Evolutionary conservation across 2,888 invertebrate species (phyloP), one percentile per base, ranked within the genome.

Genomic region (Pegoplata infirma): DNA sequence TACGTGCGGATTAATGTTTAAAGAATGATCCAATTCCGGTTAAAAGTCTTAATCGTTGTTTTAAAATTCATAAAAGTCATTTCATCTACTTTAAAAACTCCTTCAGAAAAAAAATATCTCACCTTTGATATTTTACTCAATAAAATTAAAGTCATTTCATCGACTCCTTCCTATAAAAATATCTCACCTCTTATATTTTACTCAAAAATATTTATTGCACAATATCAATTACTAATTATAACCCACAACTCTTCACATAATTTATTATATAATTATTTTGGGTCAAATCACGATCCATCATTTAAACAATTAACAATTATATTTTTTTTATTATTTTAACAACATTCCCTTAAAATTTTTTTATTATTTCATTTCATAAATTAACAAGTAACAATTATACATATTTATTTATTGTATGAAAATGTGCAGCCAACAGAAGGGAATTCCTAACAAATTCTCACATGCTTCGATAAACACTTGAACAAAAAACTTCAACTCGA

Each of bases 361-460:
- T 25, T 17, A 47, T 63, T 63, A 49, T 25, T 25, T 47, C 61
- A 21, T 59, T 68, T 76, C 59, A 76, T 66, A 66, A 66, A 36
- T 63, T 56, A 75, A 75, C 68, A 63, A 64, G 56, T 44, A 51
- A 44, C 68, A 76, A 76, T 76, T 76, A 76, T 69, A 69, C n/a
- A n/a, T n/a, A n/a, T n/a, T n/a, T n/a, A n/a, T n/a, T n/a, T n/a
- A n/a, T n/a, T n/a, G n/a, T 55, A 40, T 21, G 47, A 63, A 61
- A 55, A 51, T 17, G 17, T 28, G 12, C 16, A 19, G 7, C 28
- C 23, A 25, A 79, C 56, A 36, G 17, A 64, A 47, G 79, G 79
- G 66, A 79, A 79, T 79, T 79, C 79, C 79, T 71, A 71, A 79
- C 75, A 75, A 79, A 79, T 79, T 79, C 79, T 79, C 79, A 79